Base-by-base conservation (phyloP, 2,113 vertebrate genomes). In the Hypomesus transpacificus region DNA sequence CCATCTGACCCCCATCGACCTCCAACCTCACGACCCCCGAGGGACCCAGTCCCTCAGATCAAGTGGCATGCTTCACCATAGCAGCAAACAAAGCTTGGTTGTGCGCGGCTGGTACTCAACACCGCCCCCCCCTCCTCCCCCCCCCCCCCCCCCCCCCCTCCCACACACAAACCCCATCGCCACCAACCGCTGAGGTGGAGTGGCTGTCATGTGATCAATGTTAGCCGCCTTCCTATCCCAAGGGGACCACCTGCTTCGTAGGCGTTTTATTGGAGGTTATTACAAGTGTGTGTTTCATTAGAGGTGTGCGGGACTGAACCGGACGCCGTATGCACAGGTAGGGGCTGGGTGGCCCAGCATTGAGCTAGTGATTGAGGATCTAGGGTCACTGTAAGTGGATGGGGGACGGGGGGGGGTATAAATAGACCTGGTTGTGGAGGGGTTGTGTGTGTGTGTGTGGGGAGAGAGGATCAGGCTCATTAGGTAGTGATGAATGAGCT, bases 401-500 rank as follows among this genome's bases (percentile, higher is more conserved):
- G 82, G 73, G 80, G 26, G 16, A 26, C 8, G 17, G 4, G 1
- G 14, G 60, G 26, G 60, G 26, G 60, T 66, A 50, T 21, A 66
- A 66, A 66, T 62, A 62, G 60, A 24, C 60, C 60, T 24, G 16
- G 60, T 28, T 62, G 60, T 54, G 60, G 28, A 60, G 59, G 60
- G 50, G 31, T 4, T 4, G 31, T 74, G 80, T 80, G 39, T 46
- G 39, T 46, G 39, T 9, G 39, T 9, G 8, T 5, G 51, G 65
- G 76, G 21, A 9, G 70, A 85, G 86, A 87, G 89, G 80, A 89
- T 89, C 84, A 86, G 78, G 73, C 88, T 63, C 86, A 89, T 89
- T 90, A 87, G 75, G 39, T 74, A 50, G 70, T 87, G 86, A 89
- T 89, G 85, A 90, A 86, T 89, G 86, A 87, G 80, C 85, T 84